Conservation (phyloP, 2,113 vertebrate species). For the Perca flavescens region DNA sequence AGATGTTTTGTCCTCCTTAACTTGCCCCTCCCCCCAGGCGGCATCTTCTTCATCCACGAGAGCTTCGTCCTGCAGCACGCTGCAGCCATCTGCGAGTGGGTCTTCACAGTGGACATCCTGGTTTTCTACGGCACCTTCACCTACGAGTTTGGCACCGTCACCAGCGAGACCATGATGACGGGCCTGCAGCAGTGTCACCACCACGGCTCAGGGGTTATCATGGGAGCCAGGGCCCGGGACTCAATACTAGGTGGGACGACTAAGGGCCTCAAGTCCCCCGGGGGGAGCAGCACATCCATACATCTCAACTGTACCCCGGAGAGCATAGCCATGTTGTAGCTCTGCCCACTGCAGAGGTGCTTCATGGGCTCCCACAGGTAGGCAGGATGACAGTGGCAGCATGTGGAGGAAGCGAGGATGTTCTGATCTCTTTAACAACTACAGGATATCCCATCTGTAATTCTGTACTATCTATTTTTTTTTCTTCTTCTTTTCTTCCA, state of each 20-base stretch:
- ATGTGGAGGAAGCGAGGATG: slow-evolving; percentile 17
- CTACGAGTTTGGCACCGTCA: slow-evolving; percentile 92
- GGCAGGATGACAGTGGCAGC: slow-evolving; percentile 5
- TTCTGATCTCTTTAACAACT: slow-evolving; percentile 33
- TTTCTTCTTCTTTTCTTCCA: not conserved
- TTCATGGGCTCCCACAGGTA: slow-evolving; percentile 20
- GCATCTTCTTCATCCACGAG: slow-evolving; percentile 92
- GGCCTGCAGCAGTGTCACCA: slow-evolving; percentile 85
- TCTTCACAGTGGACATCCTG: slow-evolving; percentile 92
- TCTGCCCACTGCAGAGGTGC: slow-evolving; percentile 37
- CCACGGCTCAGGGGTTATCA: slow-evolving; percentile 76
- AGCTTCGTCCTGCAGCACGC: slow-evolving; percentile 91
- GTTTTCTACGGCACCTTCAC: slow-evolving; percentile 94
- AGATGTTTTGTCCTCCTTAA: slow-evolving; percentile 79
- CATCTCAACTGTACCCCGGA: slow-evolving; percentile 93
- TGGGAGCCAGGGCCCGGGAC: slow-evolving; percentile 74
- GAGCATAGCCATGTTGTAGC: slow-evolving; percentile 92
- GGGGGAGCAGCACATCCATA: slow-evolving; percentile 90
- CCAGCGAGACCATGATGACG: slow-evolving; percentile 89
- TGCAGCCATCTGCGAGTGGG: slow-evolving; percentile 93
- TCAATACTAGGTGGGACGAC: slow-evolving; percentile 74
- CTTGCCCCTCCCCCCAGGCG: slow-evolving; percentile 73
- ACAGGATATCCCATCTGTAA: slow-evolving; percentile 30
- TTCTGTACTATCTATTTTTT: not conserved
- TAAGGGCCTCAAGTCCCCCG: slow-evolving; percentile 89